Base-by-base conservation (phyloP, 2,797 vertebrate genomes). In the Sebastes taczanowskii region DNA sequence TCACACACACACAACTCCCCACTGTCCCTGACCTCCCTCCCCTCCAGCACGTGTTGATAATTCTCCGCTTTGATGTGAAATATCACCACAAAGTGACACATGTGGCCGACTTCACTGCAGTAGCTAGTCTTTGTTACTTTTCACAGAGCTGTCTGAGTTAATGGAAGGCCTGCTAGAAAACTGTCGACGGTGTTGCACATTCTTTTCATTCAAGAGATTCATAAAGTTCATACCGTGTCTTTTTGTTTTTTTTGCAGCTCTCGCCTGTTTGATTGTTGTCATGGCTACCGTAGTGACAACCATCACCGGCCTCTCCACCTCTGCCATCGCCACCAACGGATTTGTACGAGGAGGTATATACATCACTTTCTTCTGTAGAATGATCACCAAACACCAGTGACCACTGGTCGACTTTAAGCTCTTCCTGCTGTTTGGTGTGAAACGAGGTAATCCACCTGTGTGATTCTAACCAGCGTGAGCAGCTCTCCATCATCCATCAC, bases 241-340 rank as follows among this genome's bases (percentile, higher is more conserved):
- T 30, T 6, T 85, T 35, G 2, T 71, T 49, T 18, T 84, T 18
- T 62, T 16, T n/a, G 85, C 96, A 99, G 98, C 95, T 86, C 94
- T 98, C 3, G 91, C 97, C 74, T 97, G 98, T 68, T 25, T 99
- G 52, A 98, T 99, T 16, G 96, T 99, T 56, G 71, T 80, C 77
- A 99, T 99, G 97, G 97, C 98, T 6, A 98, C 97, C 4, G 96
- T 99, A 27, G 98, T 99, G 87, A 99, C 98, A 2, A 99, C 97
- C 75, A 99, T 99, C 92, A 99, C 98, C 3, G 98, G 98, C 89
- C 92, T 99, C 72, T 99, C 98, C 73, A 99, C 98, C 7, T 99
- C 98, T 56, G 98, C 98, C 75, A 99, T 99, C 85, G 98, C 98
- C 27, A 99, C 98, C 84, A 99, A 99, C 64, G 98, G 98, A n/a